Evolutionary conservation across 1,140 invertebrate genomes (phyloP).

Genomic region (Drosophila kepulauana): DNA sequence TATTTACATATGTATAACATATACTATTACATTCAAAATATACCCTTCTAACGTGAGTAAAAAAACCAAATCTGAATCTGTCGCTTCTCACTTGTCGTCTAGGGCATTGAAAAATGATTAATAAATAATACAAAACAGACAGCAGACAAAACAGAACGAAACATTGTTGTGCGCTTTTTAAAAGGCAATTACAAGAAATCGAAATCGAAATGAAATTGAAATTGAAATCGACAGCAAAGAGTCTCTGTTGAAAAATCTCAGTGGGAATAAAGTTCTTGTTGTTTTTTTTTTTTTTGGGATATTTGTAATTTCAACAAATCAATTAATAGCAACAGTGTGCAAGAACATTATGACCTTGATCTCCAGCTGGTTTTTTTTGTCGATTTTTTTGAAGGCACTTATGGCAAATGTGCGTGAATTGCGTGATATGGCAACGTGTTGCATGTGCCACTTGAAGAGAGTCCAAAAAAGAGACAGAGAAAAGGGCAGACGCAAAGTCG

Average conservation of each 20-base stretch:
- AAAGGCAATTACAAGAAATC: constrained; percentile 12
- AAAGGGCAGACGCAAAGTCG: constrained; percentile 2
- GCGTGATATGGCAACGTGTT: constrained; percentile 26
- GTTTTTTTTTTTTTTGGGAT: not conserved
- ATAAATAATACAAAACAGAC: constrained; percentile 1
- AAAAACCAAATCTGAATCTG: constrained; percentile 13
- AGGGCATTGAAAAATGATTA: constrained; percentile 18
- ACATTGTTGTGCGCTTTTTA: constrained; percentile 17
- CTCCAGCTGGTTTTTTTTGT: constrained; percentile 9
- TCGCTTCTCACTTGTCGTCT: constrained; percentile 18
- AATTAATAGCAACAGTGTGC: constrained; percentile 40
- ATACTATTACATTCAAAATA: too few species aligned
- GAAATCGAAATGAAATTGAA: constrained; percentile 5
- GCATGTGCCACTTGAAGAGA: constrained; percentile 16
- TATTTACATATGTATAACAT: too few species aligned
- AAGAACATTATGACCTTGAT: constrained; percentile 27
- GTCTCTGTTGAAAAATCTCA: not conserved
- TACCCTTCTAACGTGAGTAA: not conserved
- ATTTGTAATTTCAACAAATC: constrained; percentile 30
- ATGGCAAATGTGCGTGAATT: constrained; percentile 15
- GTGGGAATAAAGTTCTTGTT: not conserved
- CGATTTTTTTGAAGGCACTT: not conserved
- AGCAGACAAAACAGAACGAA: not conserved
- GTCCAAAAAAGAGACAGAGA: not conserved
- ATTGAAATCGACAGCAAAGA: not conserved